Conservation (phyloP, 2,888 invertebrate genomes). For the Agrotis clavis region DNA sequence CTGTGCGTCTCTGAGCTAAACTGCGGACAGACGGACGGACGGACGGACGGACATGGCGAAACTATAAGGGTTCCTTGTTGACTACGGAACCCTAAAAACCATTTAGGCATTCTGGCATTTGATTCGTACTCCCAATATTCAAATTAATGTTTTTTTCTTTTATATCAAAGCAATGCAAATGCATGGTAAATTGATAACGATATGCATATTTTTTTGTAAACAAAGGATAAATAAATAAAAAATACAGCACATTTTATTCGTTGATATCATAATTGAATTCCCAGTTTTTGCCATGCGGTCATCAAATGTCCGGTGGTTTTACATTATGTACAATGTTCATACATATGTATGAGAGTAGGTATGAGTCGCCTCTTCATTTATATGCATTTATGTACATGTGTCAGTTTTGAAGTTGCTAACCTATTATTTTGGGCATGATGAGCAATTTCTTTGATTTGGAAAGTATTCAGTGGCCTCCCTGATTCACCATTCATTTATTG, state of each 20-base stretch:
- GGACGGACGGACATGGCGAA: too few species aligned
- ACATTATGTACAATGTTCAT: constrained; percentile 33
- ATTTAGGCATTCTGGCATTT: not conserved
- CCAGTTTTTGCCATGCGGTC: constrained; percentile 56
- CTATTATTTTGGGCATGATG: constrained; percentile 25
- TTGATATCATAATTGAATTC: constrained; percentile 54
- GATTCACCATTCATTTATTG: too few species aligned
- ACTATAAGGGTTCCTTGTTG: too few species aligned
- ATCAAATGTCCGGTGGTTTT: constrained; percentile 45
- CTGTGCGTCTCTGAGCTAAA: too few species aligned
- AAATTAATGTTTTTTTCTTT: not conserved
- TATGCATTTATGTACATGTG: constrained; percentile 9
- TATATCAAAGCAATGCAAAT: constrained; percentile 12
- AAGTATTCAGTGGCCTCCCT: not conserved
- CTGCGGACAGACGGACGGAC: too few species aligned
- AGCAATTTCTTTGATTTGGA: constrained; percentile 14
- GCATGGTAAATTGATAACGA: constrained; percentile 19
- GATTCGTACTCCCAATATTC: too few species aligned
- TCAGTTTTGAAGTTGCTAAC: constrained; percentile 41
- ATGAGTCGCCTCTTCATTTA: constrained; percentile 22
- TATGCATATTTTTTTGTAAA: constrained; percentile 21
- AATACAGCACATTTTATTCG: constrained; percentile 12
- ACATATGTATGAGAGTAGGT: constrained; percentile 33
- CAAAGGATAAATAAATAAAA: constrained; percentile 29
- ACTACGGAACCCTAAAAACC: too few species aligned